Conservation (phyloP, 1,140 invertebrate species). For the Phymorhynchus buccinoides region DNA sequence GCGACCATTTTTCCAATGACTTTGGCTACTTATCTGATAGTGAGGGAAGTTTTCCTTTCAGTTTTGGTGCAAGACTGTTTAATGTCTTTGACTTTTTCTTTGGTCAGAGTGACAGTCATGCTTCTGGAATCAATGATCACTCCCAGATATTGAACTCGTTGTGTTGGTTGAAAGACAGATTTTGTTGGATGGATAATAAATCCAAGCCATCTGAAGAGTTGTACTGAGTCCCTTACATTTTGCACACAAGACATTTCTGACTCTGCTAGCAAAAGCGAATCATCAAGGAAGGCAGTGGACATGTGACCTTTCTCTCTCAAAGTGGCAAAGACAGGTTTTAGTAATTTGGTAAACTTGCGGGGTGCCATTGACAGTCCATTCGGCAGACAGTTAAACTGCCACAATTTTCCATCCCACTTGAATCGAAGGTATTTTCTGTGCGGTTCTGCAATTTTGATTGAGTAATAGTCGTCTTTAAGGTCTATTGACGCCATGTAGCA, state of each 20-base stretch:
- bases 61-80: background rate
- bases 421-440: conserved; percentile 47
- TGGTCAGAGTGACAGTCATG: conserved; percentile 9
- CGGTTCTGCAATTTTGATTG: conserved; percentile 33
- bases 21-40: background rate
- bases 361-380: conserved; percentile 43
- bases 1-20: background rate
- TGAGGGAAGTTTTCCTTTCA: background rate
- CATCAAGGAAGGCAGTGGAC: conserved; percentile 35
- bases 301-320: conserved; percentile 31
- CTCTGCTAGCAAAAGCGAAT: conserved; percentile 6
- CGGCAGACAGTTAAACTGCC: conserved; percentile 48
- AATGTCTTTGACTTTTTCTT: background rate
- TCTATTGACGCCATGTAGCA: conserved; percentile 55
- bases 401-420: conserved; percentile 39
- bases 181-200: conserved; percentile 27
- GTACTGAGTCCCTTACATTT: conserved; percentile 8
- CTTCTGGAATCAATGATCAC: conserved; percentile 10
- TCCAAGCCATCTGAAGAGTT: background rate
- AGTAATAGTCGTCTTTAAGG: conserved; percentile 52
- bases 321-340: conserved; percentile 39
- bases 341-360: conserved; percentile 43
- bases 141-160: conserved; percentile 7
- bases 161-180: conserved; percentile 11
- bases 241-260: background rate